Conservation (phyloP, 2,113 vertebrate genomes). For the Morone chrysops region DNA sequence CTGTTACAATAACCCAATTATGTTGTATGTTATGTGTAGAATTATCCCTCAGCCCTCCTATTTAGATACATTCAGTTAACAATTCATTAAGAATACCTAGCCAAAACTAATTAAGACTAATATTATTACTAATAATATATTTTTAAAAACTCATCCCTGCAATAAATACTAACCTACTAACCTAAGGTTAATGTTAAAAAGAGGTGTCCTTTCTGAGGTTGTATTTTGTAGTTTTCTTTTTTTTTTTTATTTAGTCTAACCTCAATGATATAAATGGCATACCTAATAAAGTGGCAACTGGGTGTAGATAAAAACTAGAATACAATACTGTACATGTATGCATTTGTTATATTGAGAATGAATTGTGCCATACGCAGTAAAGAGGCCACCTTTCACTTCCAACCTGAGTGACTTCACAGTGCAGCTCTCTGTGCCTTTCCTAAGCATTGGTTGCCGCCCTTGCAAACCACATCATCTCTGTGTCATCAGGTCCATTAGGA, state of each 20-base stretch:
- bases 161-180: too few relatives aligned
- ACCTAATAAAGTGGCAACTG: background rate
- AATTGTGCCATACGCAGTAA: background rate
- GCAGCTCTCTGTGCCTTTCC: constrained; percentile 18
- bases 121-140: too few relatives aligned
- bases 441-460: constrained; percentile 44
- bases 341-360: background rate
- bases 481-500: constrained; percentile 60
- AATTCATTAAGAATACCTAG: background rate
- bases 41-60: too few relatives aligned
- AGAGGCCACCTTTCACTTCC: background rate
- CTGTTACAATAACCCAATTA: too few relatives aligned
- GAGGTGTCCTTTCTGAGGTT: background rate
- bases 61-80: too few relatives aligned
- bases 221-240: background rate
- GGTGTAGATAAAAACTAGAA: background rate
- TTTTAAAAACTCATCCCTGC: too few relatives aligned
- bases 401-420: constrained; percentile 6
- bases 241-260: background rate
- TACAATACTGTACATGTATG: background rate
- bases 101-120: background rate
- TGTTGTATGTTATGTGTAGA: too few relatives aligned
- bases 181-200: background rate
- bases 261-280: background rate
- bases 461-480: constrained; percentile 55